These are phyloP conservation scores for Steinernema khuongi DNA, from an alignment of 1,140 invertebrate genomes.

Conservation along the genomic window DNA sequence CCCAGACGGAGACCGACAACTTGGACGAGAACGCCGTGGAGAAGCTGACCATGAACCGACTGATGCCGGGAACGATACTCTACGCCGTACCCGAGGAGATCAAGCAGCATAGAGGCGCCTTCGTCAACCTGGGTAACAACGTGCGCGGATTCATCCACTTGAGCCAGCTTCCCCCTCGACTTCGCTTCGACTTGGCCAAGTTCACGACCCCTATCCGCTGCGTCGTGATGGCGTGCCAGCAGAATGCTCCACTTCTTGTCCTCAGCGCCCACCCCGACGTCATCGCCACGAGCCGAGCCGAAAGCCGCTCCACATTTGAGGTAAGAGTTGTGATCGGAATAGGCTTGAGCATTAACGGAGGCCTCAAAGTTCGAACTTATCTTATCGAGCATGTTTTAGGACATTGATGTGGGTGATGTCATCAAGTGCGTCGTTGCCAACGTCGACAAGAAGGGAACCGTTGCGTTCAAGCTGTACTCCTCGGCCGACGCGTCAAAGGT, in stretches of 20 bases:
- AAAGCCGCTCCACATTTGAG: conserved; percentile 40
- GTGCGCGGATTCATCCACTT: conserved; percentile 45
- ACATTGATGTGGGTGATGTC: conserved; percentile 38
- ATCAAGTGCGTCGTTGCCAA: conserved; percentile 43
- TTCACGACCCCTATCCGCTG: conserved; percentile 29
- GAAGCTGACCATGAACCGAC: conserved; percentile 23
- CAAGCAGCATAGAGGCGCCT: conserved; percentile 38
- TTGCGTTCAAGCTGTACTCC: conserved; percentile 38
- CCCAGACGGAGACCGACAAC: conserved; percentile 36
- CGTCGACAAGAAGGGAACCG: conserved; percentile 41
- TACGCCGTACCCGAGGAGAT: conserved; percentile 38
- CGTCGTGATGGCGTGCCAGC: conserved; percentile 48
- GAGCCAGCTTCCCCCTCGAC: conserved; percentile 45
- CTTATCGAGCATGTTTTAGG: conserved; percentile 33
- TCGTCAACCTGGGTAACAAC: conserved; percentile 47
- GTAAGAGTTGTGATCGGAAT: conserved; percentile 24
- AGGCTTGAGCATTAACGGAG: not conserved
- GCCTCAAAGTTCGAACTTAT: not conserved
- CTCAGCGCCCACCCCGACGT: conserved; percentile 54
- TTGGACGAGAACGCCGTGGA: conserved; percentile 32
- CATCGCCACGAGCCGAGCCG: conserved; percentile 45
- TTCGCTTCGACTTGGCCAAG: conserved; percentile 34
- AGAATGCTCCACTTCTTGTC: conserved; percentile 48
- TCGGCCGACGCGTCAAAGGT: conserved; percentile 32
- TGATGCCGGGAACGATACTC: conserved; percentile 52